Evolutionary conservation across 2,797 vertebrate genomes (phyloP), one percentile per base, ranked within the genome.

Genomic region (Lagodon rhomboides): DNA sequence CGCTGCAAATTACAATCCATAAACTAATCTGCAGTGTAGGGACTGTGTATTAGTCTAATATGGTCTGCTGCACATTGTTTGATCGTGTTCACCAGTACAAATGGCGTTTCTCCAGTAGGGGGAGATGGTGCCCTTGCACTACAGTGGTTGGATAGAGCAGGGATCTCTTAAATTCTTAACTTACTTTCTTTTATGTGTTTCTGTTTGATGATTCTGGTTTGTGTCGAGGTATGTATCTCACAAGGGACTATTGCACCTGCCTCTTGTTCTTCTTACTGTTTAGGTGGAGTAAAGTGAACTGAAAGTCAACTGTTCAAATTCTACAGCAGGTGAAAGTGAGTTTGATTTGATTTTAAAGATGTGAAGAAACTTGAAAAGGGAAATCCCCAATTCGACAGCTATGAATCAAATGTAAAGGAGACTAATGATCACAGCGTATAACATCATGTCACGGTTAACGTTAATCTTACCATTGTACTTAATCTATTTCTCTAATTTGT

Each of bases 41-140:
- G 41, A 66, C 49, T 60, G 30, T 41, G 71, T 70, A 84, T 85
- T 81, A 66, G 49, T 51, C 51, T 61, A 59, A 16, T 10, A 81
- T 25, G 86, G 78, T 85, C 70, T 50, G 4, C 18, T 90, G 79
- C 84, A 82, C 85, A 78, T 77, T 65, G n/a, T 84, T 68, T 74
- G 77, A 82, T 65, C 16, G 12, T 38, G 38, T 12, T 59, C 44
- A 69, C 11, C 20, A 51, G 80, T 59, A n/a, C 22, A 77, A 22
- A 44, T 5, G 5, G 3, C 17, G 5, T 56, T 53, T 73, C 12
- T 84, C 90, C 92, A 92, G 81, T 65, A 92, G 91, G 89, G 86
- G 91, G 89, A 88, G 92, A 76, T 90, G 75, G 86, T 90, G 89
- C 73, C 79, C 75, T 44, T 22, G 50, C 3, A 0, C 3, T 15